Percentiles rank a stretch among this genome's conserved stretches.
Conservation (phyloP, 2,888 invertebrate genomes). For the Drepana falcataria region DNA sequence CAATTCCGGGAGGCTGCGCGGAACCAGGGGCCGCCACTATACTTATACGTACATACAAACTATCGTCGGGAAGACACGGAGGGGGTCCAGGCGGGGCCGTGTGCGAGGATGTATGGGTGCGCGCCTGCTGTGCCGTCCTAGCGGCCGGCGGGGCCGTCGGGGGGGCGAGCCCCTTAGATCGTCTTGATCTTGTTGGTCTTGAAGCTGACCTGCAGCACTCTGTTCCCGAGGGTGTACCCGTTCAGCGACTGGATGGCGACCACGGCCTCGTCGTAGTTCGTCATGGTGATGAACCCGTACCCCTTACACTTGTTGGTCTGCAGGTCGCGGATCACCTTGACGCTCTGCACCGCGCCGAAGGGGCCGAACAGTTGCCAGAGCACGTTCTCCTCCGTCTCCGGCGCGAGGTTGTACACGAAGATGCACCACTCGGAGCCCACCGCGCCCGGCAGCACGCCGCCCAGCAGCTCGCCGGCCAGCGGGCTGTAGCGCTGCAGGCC, state of each 20-base stretch:
- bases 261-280: constrained; percentile 95
- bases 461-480: constrained; percentile 89
- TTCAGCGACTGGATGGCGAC: constrained; percentile 95
- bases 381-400: constrained; percentile 96
- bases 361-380: constrained; percentile 98
- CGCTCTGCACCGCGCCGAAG: constrained; percentile 95
- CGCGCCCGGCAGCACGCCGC: constrained; percentile 88
- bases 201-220: constrained; percentile 95
- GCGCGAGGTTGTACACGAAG: constrained; percentile 97
- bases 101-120: constrained; percentile 65
- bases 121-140: constrained; percentile 77
- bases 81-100: constrained; percentile 22
- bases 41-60: constrained; percentile 44
- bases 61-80: constrained; percentile 46
- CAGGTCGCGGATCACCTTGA: constrained; percentile 94
- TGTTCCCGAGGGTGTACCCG: constrained; percentile 93
- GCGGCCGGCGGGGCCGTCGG: constrained; percentile 62
- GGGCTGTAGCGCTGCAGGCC: constrained; percentile 89
- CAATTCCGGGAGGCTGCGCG: constrained; percentile 28
- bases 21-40: constrained; percentile 55
- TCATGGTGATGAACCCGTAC: constrained; percentile 97
- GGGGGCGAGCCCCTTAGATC: constrained; percentile 76
- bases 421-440: constrained; percentile 91
- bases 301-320: constrained; percentile 97
- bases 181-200: constrained; percentile 90